phyloP scores from a whole-genome alignment of 2,797 vertebrate species.

The Bryconaethiops microstoma region DNA sequence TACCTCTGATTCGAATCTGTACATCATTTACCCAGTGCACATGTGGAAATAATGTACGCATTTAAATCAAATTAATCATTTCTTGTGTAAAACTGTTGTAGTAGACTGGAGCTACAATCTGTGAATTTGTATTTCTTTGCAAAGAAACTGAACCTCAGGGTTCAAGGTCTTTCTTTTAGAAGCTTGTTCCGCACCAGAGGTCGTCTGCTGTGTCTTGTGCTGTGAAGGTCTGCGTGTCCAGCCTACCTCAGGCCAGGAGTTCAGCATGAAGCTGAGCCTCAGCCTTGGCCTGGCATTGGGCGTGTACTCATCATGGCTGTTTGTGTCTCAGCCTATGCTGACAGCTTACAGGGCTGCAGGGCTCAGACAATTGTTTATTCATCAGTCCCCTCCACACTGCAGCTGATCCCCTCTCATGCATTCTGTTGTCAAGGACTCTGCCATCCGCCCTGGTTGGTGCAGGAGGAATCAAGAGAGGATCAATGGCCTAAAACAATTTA shows the following conservation, averaged over 20 bases:
- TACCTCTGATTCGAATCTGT: not conserved
- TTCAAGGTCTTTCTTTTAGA: conserved; percentile 9
- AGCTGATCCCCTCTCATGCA: conserved; percentile 47
- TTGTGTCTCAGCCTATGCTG: conserved; percentile 24
- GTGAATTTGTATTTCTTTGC: not conserved
- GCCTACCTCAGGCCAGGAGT: conserved; percentile 29
- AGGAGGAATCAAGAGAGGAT: conserved; percentile 42
- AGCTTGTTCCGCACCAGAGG: conserved; percentile 4
- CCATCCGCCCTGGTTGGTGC: conserved; percentile 35
- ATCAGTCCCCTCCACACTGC: conserved; percentile 47
- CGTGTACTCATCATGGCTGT: conserved; percentile 28
- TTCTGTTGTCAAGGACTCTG: conserved; percentile 52
- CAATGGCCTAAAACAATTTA: not conserved
- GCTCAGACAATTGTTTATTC: conserved; percentile 53
- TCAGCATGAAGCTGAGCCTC: conserved; percentile 8
- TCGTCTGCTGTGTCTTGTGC: conserved; percentile 3
- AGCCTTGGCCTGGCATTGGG: conserved; percentile 25
- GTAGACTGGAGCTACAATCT: not conserved
- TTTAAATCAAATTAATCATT: not conserved
- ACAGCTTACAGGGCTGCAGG: conserved; percentile 49
- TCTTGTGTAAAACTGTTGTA: not conserved
- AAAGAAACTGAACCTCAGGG: not conserved
- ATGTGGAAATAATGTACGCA: not conserved
- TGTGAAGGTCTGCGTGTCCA: conserved; percentile 34
- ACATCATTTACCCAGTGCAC: not conserved